phyloP scores from a whole-genome alignment of 2,113 vertebrate species.

The Pica pica region DNA sequence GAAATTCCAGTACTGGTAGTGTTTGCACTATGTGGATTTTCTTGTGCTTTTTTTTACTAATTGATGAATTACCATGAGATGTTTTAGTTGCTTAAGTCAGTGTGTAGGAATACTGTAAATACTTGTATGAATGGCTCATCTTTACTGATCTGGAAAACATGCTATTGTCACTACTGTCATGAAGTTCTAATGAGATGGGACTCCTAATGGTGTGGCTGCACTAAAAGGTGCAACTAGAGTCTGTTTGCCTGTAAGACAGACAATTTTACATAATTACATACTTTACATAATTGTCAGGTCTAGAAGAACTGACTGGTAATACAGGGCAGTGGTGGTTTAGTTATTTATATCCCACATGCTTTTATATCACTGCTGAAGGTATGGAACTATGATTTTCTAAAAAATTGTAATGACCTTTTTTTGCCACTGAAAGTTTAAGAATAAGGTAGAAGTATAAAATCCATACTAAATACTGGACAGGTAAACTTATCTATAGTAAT shows the following conservation, averaged over 20 bases:
- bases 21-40: background rate
- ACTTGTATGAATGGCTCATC: background rate
- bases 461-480: background rate
- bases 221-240: background rate
- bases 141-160: background rate
- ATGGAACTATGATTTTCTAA: background rate
- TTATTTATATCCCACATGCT: background rate
- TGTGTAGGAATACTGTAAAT: background rate
- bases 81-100: background rate
- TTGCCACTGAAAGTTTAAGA: background rate
- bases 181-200: background rate
- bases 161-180: background rate
- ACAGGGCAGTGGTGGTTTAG: background rate
- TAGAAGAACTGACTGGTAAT: background rate
- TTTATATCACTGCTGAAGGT: background rate
- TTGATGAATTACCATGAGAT: background rate
- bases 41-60: background rate
- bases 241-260: background rate
- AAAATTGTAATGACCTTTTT: background rate
- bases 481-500: conserved; percentile 1
- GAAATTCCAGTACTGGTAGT: background rate
- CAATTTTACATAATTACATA: background rate
- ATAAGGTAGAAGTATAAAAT: background rate
- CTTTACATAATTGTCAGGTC: rapidly evolving
- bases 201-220: background rate